phyloP scores from a whole-genome alignment of 2,113 vertebrate genomes.

The Eira barbara region DNA sequence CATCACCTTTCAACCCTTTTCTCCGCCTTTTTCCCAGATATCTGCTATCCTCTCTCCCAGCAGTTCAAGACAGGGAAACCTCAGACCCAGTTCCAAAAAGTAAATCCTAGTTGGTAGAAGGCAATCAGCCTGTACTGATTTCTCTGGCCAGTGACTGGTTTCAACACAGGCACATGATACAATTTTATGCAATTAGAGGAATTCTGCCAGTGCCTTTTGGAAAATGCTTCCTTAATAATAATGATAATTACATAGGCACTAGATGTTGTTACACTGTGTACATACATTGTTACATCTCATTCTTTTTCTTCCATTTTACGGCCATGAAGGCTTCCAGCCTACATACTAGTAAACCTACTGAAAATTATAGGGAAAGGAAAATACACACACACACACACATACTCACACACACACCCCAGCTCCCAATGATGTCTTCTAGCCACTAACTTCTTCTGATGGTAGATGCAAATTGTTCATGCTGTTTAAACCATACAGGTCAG shows the following conservation, averaged over 20 bases:
- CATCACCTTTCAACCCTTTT: background rate
- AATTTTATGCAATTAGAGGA: background rate
- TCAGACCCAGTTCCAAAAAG: background rate
- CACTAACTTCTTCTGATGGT: background rate
- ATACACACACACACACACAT: background rate
- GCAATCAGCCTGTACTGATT: background rate
- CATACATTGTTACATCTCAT: background rate
- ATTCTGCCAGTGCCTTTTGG: background rate
- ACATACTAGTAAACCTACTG: background rate
- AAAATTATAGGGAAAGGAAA: background rate
- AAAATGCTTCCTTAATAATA: conserved; percentile 25
- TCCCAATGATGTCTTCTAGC: background rate
- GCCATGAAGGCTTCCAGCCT: background rate
- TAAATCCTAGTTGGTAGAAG: background rate
- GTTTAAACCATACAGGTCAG: background rate
- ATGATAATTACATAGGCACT: background rate
- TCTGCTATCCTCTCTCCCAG: background rate
- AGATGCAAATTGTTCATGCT: background rate
- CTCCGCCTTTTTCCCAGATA: background rate
- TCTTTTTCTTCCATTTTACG: background rate
- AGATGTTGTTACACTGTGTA: background rate
- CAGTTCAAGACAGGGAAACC: background rate
- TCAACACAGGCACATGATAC: background rate
- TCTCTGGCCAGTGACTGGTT: background rate
- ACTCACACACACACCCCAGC: background rate